Base-by-base conservation (phyloP, 2,888 invertebrate species). In the Caenorhabditis doughertyi region DNA sequence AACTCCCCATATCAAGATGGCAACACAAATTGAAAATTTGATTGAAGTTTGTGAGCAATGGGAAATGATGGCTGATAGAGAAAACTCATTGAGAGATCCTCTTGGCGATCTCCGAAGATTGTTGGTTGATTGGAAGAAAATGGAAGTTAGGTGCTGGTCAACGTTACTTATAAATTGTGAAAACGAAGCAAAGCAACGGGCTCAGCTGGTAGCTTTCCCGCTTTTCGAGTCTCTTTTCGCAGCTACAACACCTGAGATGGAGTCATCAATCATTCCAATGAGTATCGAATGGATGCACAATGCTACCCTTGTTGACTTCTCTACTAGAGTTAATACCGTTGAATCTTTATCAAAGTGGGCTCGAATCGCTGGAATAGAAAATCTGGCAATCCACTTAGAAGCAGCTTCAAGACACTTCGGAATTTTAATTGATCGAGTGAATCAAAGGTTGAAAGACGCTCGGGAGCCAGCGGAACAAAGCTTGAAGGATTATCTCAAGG, bases 381-480 rank as follows among this genome's bases (percentile, higher is more conserved):
- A 27, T 21, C 29, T 87, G 35, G 65, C 79, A 2, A 55, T 16
- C 11, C 71, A 84, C 51, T 68, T 92, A 21, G 91, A 91, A 91
- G 92, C 92, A 92, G 92, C 96, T 2, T 94, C 95, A 92, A 94
- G 95, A 90, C 97, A 96, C 92, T 98, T 96, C 92, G 93, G 93
- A 0, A 96, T 97, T 92, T 97, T 97, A 64, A 49, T 71, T 3
- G 65, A 79, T 9, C n/a, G 64, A 5, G 77, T 89, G 7, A 73
- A 85, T 18, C 79, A 79, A n/a, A 80, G 80, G 53, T 49, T 89
- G 91, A 92, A 93, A 3, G 91, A 93, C 0, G 94, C 94, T 25
- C 94, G 95, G 35, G 92, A 94, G 0, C 96, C 97, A 0, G 95
- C 98, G 81, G 97, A 97, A 91, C 96, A 96, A 93, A 95, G 96